phyloP scores from a whole-genome alignment of 2,888 invertebrate genomes.

The Strigamia crassipes region DNA sequence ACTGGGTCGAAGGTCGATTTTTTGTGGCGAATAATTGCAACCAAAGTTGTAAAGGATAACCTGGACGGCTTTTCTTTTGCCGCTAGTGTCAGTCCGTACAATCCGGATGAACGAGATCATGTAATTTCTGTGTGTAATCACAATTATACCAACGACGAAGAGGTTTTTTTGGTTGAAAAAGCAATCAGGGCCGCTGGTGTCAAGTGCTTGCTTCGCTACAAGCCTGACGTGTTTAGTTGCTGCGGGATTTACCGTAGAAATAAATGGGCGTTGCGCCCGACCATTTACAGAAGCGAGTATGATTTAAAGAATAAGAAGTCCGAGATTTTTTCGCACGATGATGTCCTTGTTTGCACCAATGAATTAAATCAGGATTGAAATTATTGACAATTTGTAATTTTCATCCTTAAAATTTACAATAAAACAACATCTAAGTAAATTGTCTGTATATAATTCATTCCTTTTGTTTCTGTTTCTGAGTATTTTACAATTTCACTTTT shows the following conservation, averaged over 20 bases:
- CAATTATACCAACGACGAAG: constrained; percentile 33
- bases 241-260: constrained; percentile 34
- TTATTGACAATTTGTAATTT: neutral
- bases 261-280: constrained; percentile 1
- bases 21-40: constrained; percentile 33
- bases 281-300: constrained; percentile 16
- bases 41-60: neutral
- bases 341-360: neutral
- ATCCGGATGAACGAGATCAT: neutral
- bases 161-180: constrained; percentile 12
- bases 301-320: neutral
- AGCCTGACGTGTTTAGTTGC: constrained; percentile 29
- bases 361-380: neutral
- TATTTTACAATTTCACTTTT: constrained; percentile 17
- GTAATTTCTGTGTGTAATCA: neutral
- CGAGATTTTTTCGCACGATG: neutral
- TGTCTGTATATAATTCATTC: neutral
- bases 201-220: neutral
- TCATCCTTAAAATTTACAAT: neutral
- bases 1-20: constrained; percentile 32
- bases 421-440: neutral
- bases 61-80: neutral
- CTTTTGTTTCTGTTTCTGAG: neutral
- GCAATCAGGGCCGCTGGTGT: neutral
- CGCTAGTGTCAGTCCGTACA: constrained; percentile 8